These are phyloP conservation scores for Chromis chromis DNA, from an alignment of 2,797 vertebrate species.

Conservation along the genomic window DNA sequence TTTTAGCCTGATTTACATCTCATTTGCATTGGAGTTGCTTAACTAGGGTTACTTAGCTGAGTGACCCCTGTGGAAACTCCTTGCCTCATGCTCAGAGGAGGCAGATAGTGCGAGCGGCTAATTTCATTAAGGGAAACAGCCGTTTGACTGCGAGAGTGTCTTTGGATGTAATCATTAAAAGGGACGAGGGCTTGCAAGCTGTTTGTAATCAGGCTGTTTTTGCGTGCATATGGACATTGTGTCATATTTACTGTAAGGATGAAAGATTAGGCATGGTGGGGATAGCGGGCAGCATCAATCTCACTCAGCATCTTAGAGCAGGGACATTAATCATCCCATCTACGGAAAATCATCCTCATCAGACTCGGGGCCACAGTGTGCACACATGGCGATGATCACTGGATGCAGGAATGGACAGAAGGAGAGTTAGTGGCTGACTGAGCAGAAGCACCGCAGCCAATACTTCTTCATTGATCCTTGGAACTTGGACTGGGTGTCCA, in stretches of 20 bases:
- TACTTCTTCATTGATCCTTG: constrained; percentile 76
- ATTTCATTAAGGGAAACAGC: constrained; percentile 80
- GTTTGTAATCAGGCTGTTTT: constrained; percentile 78
- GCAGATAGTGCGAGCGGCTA: constrained; percentile 67
- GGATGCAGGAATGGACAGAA: constrained; percentile 71
- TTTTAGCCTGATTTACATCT: constrained; percentile 84
- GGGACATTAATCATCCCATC: constrained; percentile 83
- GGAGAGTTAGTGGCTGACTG: constrained; percentile 79
- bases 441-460: constrained; percentile 67
- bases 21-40: constrained; percentile 85
- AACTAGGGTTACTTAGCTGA: constrained; percentile 82
- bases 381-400: constrained; percentile 62
- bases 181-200: constrained; percentile 76
- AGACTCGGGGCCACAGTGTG: constrained; percentile 53
- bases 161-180: constrained; percentile 81
- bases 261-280: constrained; percentile 81
- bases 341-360: constrained; percentile 74
- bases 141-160: constrained; percentile 69
- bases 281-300: constrained; percentile 79
- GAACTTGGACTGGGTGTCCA: constrained; percentile 63
- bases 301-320: constrained; percentile 79
- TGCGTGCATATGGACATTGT: constrained; percentile 77
- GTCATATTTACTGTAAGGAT: constrained; percentile 86
- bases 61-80: constrained; percentile 78
- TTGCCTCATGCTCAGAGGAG: constrained; percentile 50